A percentile compares a stretch with the other conserved stretches of the same genome.
Conservation (phyloP, 2,888 invertebrate genomes). For the Protonemura montana region DNA sequence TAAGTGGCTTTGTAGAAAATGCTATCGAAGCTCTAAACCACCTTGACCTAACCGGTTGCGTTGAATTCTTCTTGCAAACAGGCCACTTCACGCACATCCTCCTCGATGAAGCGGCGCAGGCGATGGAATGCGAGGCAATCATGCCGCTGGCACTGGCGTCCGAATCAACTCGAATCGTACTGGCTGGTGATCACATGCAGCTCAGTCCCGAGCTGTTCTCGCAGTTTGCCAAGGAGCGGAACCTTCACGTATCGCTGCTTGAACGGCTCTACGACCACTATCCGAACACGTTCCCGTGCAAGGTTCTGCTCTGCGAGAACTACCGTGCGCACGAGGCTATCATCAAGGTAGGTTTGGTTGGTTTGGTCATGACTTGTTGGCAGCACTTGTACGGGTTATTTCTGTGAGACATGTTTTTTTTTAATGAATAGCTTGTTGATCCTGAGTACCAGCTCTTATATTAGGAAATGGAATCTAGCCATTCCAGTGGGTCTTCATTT, state of each 20-base stretch:
- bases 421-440: no score
- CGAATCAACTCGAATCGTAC: slow-evolving; percentile 74
- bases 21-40: no score
- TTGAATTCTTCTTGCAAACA: slow-evolving; percentile 49
- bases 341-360: slow-evolving; percentile 62
- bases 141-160: slow-evolving; percentile 80
- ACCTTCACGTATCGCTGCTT: slow-evolving; percentile 75
- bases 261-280: slow-evolving; percentile 82
- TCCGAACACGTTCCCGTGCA: slow-evolving; percentile 76
- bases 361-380: background rate
- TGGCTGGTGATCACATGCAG: slow-evolving; percentile 88
- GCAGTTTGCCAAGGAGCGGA: slow-evolving; percentile 73
- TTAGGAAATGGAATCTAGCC: no score
- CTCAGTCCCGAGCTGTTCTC: slow-evolving; percentile 83
- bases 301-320: slow-evolving; percentile 81
- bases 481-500: no score
- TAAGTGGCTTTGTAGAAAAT: no score
- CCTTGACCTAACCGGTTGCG: background rate
- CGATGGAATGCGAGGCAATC: slow-evolving; percentile 84
- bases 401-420: no score
- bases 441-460: no score
- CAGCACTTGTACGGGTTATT: no score
- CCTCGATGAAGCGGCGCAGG: slow-evolving; percentile 87
- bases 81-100: slow-evolving; percentile 80
- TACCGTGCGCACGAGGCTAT: slow-evolving; percentile 85